Evolutionary conservation across 2,797 vertebrate species (phyloP), one percentile per base, ranked within the genome.

Genomic region (Triplophysa yarkandensis): DNA sequence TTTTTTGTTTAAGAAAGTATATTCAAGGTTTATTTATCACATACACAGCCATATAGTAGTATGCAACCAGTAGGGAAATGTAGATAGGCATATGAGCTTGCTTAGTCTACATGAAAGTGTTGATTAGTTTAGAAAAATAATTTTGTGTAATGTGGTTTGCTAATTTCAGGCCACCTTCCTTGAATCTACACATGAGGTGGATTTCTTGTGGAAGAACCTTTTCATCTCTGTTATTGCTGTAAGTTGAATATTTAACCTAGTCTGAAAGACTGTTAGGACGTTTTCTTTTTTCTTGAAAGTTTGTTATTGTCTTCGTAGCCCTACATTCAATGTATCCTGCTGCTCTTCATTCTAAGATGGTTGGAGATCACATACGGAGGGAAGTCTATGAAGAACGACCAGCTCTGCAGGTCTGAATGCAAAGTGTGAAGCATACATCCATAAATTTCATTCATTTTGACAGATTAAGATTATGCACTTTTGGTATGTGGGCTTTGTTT

Each of bases 361-460:
- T 82, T 98, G 85, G 95, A 98, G 88, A 82, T 89, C 34, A 91
- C 83, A 23, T 91, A 83, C 9, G 94, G 94, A 77, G 92, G 88
- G 46, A 82, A 88, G 79, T 89, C 89, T 3, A 86, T 94, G 84
- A 93, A 84, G 78, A 90, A 74, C 34, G 94, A 97, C 81, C 93
- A 92, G 3, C 11, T 95, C 44, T 96, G 94, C 90, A 95, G 96
- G 96, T 98, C 21, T 69, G 32, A n/a, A 36, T 58, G 4, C 16
- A 17, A 43, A 43, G 10, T 3, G 1, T 39, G 13, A 39, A 13
- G 11, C 36, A 14, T 39, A 2, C 11, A 17, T 43, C 41, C 4
- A 43, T 41, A 3, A 11, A 39, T 39, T 39, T 10, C 4, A 43
- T 1, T 39, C 36, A 36, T 36, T 41, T 41, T 41, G 39, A 41